phyloP scores from a whole-genome alignment of 2,888 invertebrate species.

The Linhomoeus sp. region DNA sequence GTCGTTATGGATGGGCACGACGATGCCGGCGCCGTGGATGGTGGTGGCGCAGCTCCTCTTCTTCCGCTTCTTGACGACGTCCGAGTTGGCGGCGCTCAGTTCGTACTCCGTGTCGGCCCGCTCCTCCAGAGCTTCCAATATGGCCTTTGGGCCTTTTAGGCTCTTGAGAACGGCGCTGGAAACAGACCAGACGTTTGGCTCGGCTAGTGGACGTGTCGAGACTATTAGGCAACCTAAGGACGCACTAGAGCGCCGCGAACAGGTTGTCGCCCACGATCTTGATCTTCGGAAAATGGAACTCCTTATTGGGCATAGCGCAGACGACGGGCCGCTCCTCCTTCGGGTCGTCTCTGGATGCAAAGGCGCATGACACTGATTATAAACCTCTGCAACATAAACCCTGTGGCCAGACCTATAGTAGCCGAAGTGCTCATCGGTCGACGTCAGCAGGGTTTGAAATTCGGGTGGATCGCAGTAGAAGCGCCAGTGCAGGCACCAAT shows the following conservation, averaged over 20 bases:
- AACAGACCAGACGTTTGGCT: too few species aligned
- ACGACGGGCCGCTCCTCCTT: neutral
- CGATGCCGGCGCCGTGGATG: slow-evolving; percentile 60
- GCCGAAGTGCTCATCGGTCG: slow-evolving; percentile 60
- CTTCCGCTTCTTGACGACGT: slow-evolving; percentile 27
- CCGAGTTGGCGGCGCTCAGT: neutral
- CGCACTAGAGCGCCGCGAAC: slow-evolving; percentile 56
- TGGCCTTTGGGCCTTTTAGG: neutral
- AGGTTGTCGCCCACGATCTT: slow-evolving; percentile 53
- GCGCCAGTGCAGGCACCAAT: slow-evolving; percentile 60
- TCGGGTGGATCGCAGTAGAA: slow-evolving; percentile 86
- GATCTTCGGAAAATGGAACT: slow-evolving; percentile 47
- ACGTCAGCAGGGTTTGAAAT: slow-evolving; percentile 44
- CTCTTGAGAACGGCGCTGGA: neutral
- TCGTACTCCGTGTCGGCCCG: neutral
- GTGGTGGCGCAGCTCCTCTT: slow-evolving; percentile 46
- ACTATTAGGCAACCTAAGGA: slow-evolving; percentile 1
- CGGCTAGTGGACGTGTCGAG: too few species aligned
- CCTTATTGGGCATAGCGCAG: slow-evolving; percentile 39
- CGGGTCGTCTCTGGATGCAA: neutral
- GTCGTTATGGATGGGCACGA: slow-evolving; percentile 56
- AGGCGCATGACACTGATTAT: too few species aligned
- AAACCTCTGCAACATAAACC: neutral
- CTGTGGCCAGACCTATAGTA: slow-evolving; percentile 46
- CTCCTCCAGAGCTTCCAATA: neutral